A percentile compares a stretch with the other conserved stretches of the same genome.
These are phyloP conservation scores for Cheilosia impressa DNA, from an alignment of 2,888 invertebrate species.

Conservation along the genomic window DNA sequence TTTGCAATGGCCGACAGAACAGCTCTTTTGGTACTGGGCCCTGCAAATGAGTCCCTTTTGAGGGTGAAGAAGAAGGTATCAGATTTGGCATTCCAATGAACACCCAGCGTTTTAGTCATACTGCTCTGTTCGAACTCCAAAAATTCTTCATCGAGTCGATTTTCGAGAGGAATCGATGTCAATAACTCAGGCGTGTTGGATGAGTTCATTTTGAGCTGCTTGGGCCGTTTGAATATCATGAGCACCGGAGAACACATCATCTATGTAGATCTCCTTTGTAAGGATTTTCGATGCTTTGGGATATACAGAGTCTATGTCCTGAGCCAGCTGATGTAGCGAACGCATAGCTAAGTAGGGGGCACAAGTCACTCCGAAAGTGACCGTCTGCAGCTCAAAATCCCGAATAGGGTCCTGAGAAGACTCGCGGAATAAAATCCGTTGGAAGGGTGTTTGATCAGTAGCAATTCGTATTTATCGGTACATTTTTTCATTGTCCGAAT, in stretches of 20 bases:
- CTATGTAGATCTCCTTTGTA: too few species aligned
- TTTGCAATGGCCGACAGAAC: conserved; percentile 63
- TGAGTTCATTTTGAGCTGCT: conserved; percentile 16
- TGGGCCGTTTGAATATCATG: too few species aligned
- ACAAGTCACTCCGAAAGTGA: conserved; percentile 5
- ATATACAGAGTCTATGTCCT: too few species aligned
- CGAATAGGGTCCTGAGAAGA: neutral
- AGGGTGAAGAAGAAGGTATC: conserved; percentile 53
- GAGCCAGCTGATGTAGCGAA: neutral
- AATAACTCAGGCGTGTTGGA: neutral
- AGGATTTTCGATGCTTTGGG: neutral
- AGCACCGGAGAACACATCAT: too few species aligned
- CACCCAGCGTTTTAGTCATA: conserved; percentile 48
- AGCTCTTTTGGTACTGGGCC: conserved; percentile 49
- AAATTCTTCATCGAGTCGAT: conserved; percentile 39
- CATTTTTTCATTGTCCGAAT: conserved; percentile 76
- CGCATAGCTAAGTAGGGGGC: conserved; percentile 49
- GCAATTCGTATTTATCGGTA: conserved; percentile 68
- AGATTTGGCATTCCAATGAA: conserved; percentile 59
- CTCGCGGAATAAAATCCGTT: conserved; percentile 58
- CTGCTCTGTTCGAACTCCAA: conserved; percentile 52
- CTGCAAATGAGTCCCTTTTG: neutral
- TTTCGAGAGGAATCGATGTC: neutral
- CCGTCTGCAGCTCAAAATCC: too few species aligned
- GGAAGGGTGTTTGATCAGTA: conserved; percentile 46